Conservation (phyloP, 2,888 invertebrate genomes). For the Thymelicus lineola region DNA sequence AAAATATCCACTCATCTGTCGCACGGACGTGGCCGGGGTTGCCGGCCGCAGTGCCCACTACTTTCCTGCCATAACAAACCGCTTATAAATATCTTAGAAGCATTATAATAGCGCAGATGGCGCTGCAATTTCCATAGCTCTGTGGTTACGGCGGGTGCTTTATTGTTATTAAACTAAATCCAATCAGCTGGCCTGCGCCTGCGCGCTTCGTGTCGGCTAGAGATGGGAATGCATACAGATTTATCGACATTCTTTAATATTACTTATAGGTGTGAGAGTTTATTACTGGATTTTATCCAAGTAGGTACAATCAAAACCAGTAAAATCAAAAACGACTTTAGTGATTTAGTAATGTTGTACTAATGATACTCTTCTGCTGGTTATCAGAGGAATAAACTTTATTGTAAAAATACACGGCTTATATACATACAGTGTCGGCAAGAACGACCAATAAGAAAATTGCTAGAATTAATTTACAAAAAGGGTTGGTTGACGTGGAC, state of each 20-base stretch:
- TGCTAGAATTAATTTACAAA: too few species aligned
- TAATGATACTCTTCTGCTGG: too few species aligned
- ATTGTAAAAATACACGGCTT: too few species aligned
- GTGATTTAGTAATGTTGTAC: too few species aligned
- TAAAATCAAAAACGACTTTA: too few species aligned
- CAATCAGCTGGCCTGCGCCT: constrained; percentile 61
- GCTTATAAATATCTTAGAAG: constrained; percentile 10
- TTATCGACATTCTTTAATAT: constrained; percentile 2
- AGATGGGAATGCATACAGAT: neutral
- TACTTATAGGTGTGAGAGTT: too few species aligned
- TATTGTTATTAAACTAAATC: constrained; percentile 78
- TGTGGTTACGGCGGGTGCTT: constrained; percentile 60
- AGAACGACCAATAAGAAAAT: too few species aligned
- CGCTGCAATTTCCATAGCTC: constrained; percentile 49
- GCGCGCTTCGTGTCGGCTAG: constrained; percentile 44
- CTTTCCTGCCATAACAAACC: neutral
- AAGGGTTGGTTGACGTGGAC: too few species aligned
- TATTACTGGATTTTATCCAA: too few species aligned
- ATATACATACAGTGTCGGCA: too few species aligned
- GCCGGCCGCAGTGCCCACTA: neutral
- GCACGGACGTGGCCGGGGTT: neutral
- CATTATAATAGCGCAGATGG: constrained; percentile 30
- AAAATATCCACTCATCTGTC: neutral
- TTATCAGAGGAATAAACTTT: too few species aligned
- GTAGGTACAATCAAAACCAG: too few species aligned